phyloP scores from a whole-genome alignment of 2,113 vertebrate genomes.

The Limanda limanda region DNA sequence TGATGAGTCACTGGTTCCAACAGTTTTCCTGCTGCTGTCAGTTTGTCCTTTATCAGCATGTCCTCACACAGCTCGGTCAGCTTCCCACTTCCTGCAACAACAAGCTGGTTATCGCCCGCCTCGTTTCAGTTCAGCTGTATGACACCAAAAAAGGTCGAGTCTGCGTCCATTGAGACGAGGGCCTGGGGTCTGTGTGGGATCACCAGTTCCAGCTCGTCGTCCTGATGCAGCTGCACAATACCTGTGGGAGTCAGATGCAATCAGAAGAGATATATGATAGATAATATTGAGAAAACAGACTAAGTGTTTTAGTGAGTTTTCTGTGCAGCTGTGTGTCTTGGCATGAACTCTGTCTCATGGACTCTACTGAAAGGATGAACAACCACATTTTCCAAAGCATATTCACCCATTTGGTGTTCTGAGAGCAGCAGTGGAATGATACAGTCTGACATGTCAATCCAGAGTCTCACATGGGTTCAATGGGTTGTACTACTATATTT shows the following conservation, averaged over 20 bases:
- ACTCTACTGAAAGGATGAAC: background rate
- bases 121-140: conserved; percentile 66
- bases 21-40: conserved; percentile 52
- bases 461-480: background rate
- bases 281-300: background rate
- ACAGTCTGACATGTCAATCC: background rate
- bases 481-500: no score
- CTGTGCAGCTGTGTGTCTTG: background rate
- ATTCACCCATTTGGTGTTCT: background rate
- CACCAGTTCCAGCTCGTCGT: conserved; percentile 71
- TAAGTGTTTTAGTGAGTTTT: background rate
- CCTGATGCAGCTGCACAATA: conserved; percentile 57
- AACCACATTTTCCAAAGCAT: background rate
- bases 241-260: conserved; percentile 20
- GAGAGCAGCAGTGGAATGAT: background rate
- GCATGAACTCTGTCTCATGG: background rate
- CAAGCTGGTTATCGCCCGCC: conserved; percentile 13
- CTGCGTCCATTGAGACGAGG: conserved; percentile 61
- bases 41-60: conserved; percentile 54
- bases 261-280: background rate
- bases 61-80: conserved; percentile 33
- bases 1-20: background rate
- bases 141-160: conserved; percentile 74
- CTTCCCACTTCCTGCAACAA: conserved; percentile 51
- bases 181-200: conserved; percentile 56